phyloP scores from a whole-genome alignment of 2,113 vertebrate species.

The Phylloscopus trochilus region DNA sequence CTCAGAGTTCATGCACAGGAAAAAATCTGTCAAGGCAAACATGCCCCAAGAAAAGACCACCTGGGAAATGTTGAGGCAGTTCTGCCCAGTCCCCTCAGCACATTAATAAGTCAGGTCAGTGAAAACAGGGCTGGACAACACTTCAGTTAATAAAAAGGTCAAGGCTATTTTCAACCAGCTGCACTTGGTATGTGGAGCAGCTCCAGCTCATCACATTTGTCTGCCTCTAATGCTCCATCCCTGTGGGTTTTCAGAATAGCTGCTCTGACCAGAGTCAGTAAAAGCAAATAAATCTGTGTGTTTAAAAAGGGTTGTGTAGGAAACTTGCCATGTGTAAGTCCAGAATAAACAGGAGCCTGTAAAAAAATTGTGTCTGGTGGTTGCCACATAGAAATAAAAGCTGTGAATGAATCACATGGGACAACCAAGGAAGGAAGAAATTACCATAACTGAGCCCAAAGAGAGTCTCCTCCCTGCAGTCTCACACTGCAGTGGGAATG shows the following conservation, averaged over 20 bases:
- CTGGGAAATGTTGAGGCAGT: neutral
- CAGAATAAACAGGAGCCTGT: conserved; percentile 10
- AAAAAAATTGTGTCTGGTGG: neutral
- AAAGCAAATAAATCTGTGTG: neutral
- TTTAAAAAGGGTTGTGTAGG: neutral
- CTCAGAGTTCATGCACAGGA: neutral
- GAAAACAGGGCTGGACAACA: neutral
- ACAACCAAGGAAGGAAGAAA: neutral
- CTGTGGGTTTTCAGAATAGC: neutral
- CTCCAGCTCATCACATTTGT: neutral
- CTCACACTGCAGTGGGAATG: neutral
- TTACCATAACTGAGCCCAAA: neutral
- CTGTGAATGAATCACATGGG: neutral
- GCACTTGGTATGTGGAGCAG: neutral
- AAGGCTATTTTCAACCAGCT: conserved; percentile 17
- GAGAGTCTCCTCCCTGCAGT: neutral
- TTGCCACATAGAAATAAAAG: neutral
- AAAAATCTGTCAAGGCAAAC: neutral
- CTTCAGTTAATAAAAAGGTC: neutral
- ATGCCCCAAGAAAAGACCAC: neutral
- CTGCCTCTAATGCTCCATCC: neutral
- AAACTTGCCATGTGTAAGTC: neutral
- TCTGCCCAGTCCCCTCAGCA: neutral
- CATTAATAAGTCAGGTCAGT: neutral
- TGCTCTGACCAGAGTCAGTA: neutral